Conservation (phyloP, 2,113 vertebrate genomes). For the Bolborhynchus lineola region DNA sequence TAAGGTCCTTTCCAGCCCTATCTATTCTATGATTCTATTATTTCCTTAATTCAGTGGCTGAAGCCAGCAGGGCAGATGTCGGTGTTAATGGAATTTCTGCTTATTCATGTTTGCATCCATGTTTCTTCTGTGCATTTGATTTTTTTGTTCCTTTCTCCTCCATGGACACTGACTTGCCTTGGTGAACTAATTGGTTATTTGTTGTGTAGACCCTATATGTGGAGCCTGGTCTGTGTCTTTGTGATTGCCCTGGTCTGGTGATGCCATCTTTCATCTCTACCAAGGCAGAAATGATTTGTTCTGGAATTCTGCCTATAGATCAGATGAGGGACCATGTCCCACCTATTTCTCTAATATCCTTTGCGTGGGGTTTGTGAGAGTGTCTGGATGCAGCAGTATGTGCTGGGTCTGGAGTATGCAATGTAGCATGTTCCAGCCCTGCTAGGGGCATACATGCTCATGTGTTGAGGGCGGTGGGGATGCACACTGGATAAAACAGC, state of each 20-base stretch:
- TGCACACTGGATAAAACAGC: neutral
- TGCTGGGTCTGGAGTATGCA: neutral
- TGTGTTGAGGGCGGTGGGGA: neutral
- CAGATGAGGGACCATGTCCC: constrained; percentile 95
- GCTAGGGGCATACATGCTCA: fast-evolving
- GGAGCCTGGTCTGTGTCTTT: constrained; percentile 89
- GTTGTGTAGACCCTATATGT: constrained; percentile 89
- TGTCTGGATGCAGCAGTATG: too few species aligned
- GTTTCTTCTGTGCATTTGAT: neutral
- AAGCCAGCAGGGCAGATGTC: neutral
- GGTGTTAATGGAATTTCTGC: neutral
- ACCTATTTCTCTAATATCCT: constrained; percentile 93
- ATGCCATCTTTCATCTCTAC: constrained; percentile 97
- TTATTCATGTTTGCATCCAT: neutral
- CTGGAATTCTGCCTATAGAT: constrained; percentile 93
- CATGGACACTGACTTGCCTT: neutral
- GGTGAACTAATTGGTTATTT: neutral
- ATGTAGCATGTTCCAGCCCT: neutral
- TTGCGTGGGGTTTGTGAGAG: neutral
- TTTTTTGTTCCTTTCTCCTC: neutral
- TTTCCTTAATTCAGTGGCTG: neutral
- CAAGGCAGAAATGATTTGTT: constrained; percentile 97
- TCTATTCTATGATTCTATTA: neutral
- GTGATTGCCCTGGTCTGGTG: constrained; percentile 95
- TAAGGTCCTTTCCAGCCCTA: too few species aligned